These are phyloP conservation scores for Thalpophila matura DNA, from an alignment of 2,888 invertebrate species.

Conservation along the genomic window DNA sequence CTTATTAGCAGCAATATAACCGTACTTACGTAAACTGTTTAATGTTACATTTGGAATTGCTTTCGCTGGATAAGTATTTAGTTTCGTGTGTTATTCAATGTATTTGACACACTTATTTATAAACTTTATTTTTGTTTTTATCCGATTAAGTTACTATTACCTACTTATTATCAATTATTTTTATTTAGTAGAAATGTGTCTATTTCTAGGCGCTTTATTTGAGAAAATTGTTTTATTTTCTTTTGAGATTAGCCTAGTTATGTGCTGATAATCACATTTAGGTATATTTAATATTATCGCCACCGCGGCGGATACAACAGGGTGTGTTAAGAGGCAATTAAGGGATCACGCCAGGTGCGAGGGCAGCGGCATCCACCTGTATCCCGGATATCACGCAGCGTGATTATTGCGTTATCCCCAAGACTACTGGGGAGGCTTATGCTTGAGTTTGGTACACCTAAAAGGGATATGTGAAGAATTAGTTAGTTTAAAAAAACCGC, in stretches of 20 bases:
- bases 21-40: constrained; percentile 51
- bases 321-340: constrained; percentile 48
- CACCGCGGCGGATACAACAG: constrained; percentile 19
- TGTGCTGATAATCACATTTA: constrained; percentile 26
- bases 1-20: constrained; percentile 68
- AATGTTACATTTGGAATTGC: constrained; percentile 48
- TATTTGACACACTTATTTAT: constrained; percentile 17
- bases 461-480: neutral
- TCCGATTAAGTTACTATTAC: neutral
- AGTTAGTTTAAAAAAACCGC: too few species aligned
- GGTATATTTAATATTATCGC: constrained; percentile 1
- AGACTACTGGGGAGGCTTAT: constrained; percentile 11
- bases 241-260: neutral
- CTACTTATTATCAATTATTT: constrained; percentile 1
- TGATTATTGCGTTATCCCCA: constrained; percentile 43
- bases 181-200: neutral
- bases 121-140: constrained; percentile 1
- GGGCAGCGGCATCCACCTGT: constrained; percentile 38
- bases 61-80: constrained; percentile 43
- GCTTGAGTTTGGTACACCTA: neutral
- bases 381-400: constrained; percentile 26
- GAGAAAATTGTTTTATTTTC: neutral
- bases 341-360: constrained; percentile 46
- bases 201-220: neutral
- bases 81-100: constrained; percentile 20